Conservation (phyloP, 1,140 invertebrate genomes). For the Chlorops oryzae region DNA sequence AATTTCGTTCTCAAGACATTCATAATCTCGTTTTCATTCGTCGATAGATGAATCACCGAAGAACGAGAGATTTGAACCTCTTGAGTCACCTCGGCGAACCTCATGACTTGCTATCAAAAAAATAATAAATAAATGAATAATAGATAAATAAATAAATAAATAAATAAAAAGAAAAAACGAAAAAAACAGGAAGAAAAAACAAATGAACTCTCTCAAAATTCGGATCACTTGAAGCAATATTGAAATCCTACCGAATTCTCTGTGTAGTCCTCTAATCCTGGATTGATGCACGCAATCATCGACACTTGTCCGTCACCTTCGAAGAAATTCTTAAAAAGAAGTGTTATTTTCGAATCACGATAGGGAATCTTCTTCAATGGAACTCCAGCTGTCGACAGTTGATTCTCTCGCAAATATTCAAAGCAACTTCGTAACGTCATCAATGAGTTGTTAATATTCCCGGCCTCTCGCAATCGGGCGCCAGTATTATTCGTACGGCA, state of each 20-base stretch:
- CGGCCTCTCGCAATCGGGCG: conserved; percentile 77
- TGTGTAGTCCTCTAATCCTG: conserved; percentile 79
- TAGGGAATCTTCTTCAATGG: conserved; percentile 62
- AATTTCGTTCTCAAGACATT: too few species aligned
- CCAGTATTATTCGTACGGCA: conserved; percentile 86
- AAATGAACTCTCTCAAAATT: too few species aligned
- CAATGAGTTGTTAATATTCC: conserved; percentile 84
- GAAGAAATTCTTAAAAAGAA: conserved; percentile 94
- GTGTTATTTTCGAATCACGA: conserved; percentile 85
- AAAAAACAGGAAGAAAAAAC: neutral
- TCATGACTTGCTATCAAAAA: conserved; percentile 77
- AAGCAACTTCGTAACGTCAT: conserved; percentile 83
- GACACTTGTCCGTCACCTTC: conserved; percentile 88
- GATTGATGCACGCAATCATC: conserved; percentile 95
- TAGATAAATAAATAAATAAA: too few species aligned
- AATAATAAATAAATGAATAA: neutral
- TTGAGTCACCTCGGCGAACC: conserved; percentile 91
- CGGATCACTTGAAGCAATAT: neutral
- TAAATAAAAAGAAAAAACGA: too few species aligned
- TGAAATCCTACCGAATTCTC: conserved; percentile 73
- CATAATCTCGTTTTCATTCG: too few species aligned
- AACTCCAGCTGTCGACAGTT: conserved; percentile 52
- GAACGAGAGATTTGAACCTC: conserved; percentile 80
- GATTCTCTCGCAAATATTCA: conserved; percentile 84
- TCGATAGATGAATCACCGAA: conserved; percentile 51